Conservation (phyloP, 2,113 vertebrate species). For the Sus scrofa region DNA sequence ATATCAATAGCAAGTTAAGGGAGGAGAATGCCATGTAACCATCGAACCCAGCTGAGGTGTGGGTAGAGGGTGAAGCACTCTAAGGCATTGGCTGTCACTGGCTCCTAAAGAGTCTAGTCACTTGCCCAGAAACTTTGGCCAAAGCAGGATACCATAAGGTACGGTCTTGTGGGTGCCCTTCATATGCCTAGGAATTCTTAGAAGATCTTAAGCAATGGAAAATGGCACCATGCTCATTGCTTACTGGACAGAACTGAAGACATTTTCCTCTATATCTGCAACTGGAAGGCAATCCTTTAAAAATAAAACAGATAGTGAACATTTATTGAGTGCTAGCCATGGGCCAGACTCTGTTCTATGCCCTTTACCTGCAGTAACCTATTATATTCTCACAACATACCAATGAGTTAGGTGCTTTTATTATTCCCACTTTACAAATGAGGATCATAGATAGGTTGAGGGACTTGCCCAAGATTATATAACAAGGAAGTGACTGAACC, state of each 20-base stretch:
- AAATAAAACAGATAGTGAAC: neutral
- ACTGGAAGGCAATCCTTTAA: neutral
- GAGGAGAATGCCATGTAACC: neutral
- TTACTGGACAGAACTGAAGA: neutral
- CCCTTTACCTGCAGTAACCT: neutral
- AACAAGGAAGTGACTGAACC: neutral
- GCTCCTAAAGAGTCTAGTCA: neutral
- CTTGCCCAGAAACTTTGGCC: neutral
- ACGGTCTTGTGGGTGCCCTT: neutral
- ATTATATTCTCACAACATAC: neutral
- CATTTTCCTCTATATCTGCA: neutral
- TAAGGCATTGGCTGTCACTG: neutral
- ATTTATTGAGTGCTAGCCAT: neutral
- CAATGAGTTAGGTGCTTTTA: neutral
- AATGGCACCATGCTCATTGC: neutral
- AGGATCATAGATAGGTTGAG: constrained; percentile 1
- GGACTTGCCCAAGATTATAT: neutral
- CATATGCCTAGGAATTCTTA: neutral
- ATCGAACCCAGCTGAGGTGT: neutral
- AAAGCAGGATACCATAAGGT: neutral
- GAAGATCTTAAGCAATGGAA: neutral
- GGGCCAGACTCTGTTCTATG: neutral
- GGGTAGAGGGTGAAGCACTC: neutral
- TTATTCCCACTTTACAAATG: neutral
- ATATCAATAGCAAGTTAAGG: neutral